Conservation (phyloP, 2,888 invertebrate genomes). For the Drosophila ustulata region DNA sequence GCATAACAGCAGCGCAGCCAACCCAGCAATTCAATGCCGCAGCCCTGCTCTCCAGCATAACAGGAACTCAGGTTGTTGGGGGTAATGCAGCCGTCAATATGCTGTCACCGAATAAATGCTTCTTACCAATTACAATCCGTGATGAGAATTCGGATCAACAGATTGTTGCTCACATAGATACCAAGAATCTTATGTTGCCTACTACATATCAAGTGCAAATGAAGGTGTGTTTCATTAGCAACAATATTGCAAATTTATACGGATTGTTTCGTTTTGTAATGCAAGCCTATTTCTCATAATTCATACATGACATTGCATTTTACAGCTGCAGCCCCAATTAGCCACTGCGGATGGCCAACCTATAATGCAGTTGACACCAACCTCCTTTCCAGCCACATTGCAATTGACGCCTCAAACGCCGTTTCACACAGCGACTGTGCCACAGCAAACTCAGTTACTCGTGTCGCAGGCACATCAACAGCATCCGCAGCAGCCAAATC, state of each 20-base stretch:
- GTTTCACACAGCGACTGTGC: conserved; percentile 56
- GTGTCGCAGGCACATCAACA: conserved; percentile 27
- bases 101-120: conserved; percentile 83
- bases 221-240: conserved; percentile 73
- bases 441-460: conserved; percentile 45
- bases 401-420: conserved; percentile 80
- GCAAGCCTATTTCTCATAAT: neutral
- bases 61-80: conserved; percentile 53
- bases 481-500: conserved; percentile 39
- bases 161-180: conserved; percentile 85
- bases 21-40: conserved; percentile 66
- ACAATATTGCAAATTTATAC: neutral
- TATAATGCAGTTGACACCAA: conserved; percentile 84
- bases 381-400: conserved; percentile 84
- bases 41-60: conserved; percentile 57
- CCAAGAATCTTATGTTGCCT: conserved; percentile 84
- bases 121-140: conserved; percentile 84
- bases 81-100: conserved; percentile 57
- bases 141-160: conserved; percentile 85
- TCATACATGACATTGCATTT: neutral
- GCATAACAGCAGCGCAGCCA: conserved; percentile 40
- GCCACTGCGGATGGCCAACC: conserved; percentile 85
- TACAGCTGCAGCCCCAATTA: conserved; percentile 83
- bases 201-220: conserved; percentile 85
- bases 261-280: neutral